Conservation (phyloP, 2,797 vertebrate species). For the Chiloscyllium punctatum region DNA sequence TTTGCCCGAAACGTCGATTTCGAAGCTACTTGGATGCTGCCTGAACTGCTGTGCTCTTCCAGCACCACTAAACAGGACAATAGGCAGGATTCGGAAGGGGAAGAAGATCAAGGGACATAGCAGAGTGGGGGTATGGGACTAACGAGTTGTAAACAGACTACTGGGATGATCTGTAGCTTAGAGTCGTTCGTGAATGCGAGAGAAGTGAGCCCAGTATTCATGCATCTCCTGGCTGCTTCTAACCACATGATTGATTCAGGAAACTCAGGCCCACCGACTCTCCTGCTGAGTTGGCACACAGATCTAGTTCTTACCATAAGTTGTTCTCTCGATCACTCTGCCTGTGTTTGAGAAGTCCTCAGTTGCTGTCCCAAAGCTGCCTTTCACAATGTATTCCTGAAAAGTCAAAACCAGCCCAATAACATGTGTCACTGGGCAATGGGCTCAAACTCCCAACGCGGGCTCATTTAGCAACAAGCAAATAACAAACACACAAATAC, state of each 20-base stretch:
- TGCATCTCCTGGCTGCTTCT: background rate
- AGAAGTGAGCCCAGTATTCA: background rate
- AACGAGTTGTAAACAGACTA: background rate
- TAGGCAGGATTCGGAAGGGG: background rate
- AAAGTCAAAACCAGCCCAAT: background rate
- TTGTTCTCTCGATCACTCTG: constrained; percentile 52
- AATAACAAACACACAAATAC: background rate
- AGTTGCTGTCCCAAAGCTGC: constrained; percentile 73
- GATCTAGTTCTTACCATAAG: constrained; percentile 65
- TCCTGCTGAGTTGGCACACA: background rate
- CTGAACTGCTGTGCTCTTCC: too few relatives aligned
- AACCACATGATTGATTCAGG: background rate
- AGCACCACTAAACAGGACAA: background rate
- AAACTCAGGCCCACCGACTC: background rate
- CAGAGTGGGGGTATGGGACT: background rate
- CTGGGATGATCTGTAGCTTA: background rate
- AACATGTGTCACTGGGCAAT: background rate
- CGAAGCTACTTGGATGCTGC: too few relatives aligned
- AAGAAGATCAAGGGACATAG: background rate
- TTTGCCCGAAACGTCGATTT: too few relatives aligned
- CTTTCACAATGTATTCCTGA: constrained; percentile 79
- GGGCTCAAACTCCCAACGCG: background rate
- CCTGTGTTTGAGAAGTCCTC: too few relatives aligned
- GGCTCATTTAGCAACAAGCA: background rate
- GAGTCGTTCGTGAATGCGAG: background rate